phyloP scores from a whole-genome alignment of 2,113 vertebrate species.

The Ptilorrhoa leucosticta region DNA sequence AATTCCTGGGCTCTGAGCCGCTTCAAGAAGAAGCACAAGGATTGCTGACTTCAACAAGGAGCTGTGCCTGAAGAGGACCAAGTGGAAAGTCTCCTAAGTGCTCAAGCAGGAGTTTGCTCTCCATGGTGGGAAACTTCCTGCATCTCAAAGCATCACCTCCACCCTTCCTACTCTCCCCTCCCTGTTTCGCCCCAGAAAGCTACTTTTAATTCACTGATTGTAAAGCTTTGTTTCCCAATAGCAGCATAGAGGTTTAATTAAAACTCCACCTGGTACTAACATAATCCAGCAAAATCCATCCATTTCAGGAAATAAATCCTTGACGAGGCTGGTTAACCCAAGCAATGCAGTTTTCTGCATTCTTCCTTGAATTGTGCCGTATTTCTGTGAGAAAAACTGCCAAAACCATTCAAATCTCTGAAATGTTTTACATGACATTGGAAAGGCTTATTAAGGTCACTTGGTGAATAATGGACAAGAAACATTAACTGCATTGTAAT shows the following conservation, averaged over 20 bases:
- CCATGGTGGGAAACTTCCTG: background rate
- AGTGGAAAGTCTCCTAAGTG: background rate
- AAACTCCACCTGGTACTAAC: background rate
- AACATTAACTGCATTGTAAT: background rate
- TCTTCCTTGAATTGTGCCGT: background rate
- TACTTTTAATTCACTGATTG: background rate
- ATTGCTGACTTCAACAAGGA: background rate
- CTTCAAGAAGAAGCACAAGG: background rate
- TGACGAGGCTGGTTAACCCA: background rate
- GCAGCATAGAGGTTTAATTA: slow-evolving; percentile 24
- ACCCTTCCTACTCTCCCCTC: background rate
- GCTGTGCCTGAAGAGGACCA: background rate
- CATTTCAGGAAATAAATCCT: background rate
- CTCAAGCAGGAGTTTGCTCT: background rate
- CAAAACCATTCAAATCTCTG: background rate
- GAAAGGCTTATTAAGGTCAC: background rate
- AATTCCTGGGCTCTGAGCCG: background rate
- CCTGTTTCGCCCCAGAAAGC: background rate
- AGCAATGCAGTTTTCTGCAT: background rate
- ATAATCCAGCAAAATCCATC: slow-evolving; percentile 33
- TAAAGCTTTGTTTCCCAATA: background rate
- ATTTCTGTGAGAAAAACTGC: background rate
- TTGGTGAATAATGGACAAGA: background rate
- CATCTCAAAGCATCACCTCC: background rate
- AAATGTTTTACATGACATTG: background rate